These are phyloP conservation scores for Oreocharis arfaki DNA, from an alignment of 2,113 vertebrate species.

Conservation along the genomic window DNA sequence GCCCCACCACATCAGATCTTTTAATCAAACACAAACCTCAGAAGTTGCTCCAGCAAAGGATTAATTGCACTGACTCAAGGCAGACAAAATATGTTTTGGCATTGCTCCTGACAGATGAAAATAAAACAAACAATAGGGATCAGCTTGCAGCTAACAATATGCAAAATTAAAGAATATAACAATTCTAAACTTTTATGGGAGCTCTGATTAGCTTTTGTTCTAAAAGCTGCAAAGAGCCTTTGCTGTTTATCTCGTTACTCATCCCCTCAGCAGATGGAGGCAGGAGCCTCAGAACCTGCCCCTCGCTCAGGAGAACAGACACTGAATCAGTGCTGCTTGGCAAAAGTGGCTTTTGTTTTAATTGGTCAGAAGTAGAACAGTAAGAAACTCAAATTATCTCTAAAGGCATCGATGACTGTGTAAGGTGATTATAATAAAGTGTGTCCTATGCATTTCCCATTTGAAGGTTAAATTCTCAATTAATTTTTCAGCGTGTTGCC, in stretches of 20 bases:
- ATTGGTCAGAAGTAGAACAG: slow-evolving; percentile 53
- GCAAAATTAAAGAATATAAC: slow-evolving; percentile 70
- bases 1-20: neutral
- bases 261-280: slow-evolving; percentile 62
- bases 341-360: slow-evolving; percentile 29
- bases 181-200: slow-evolving; percentile 56
- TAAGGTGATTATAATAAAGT: slow-evolving; percentile 63
- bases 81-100: slow-evolving; percentile 61
- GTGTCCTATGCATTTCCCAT: slow-evolving; percentile 60
- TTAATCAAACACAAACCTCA: slow-evolving; percentile 49
- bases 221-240: slow-evolving; percentile 31
- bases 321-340: slow-evolving; percentile 31
- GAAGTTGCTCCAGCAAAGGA: slow-evolving; percentile 47
- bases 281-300: slow-evolving; percentile 48
- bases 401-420: slow-evolving; percentile 29
- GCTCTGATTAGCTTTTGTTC: slow-evolving; percentile 64
- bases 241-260: slow-evolving; percentile 63
- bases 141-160: slow-evolving; percentile 63
- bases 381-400: slow-evolving; percentile 58
- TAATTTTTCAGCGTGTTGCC: slow-evolving; percentile 70
- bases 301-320: slow-evolving; percentile 55
- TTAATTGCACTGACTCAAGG: slow-evolving; percentile 53
- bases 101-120: slow-evolving; percentile 62
- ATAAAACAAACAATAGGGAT: slow-evolving; percentile 66
- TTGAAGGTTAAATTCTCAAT: slow-evolving; percentile 78